phyloP scores from a whole-genome alignment of 2,797 vertebrate genomes.

The Lophius americanus region DNA sequence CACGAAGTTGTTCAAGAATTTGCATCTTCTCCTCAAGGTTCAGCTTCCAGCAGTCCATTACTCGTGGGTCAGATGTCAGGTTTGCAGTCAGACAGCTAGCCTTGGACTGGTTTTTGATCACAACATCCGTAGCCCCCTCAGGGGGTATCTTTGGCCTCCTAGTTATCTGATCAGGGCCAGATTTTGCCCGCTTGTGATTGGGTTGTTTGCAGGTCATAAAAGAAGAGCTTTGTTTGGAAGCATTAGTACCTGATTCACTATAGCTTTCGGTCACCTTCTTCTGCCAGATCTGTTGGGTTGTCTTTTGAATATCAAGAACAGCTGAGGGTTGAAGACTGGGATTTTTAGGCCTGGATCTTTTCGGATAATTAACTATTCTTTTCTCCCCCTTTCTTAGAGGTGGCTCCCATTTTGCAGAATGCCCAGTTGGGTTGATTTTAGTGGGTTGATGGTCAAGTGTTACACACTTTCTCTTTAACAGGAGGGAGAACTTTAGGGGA shows the following conservation, averaged over 20 bases:
- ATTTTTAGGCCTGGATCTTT: slow-evolving; percentile 1
- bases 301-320: background rate
- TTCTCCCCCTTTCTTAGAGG: slow-evolving; percentile 29
- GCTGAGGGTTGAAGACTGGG: slow-evolving; percentile 4
- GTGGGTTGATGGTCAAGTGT: slow-evolving; percentile 9
- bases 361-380: slow-evolving; percentile 4
- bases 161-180: background rate
- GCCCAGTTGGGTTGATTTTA: slow-evolving; percentile 30
- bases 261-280: slow-evolving; percentile 3
- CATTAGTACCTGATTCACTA: background rate
- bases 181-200: slow-evolving; percentile 20
- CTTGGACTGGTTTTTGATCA: slow-evolving; percentile 24
- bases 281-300: slow-evolving; percentile 4
- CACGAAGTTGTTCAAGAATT: slow-evolving; percentile 68
- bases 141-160: slow-evolving; percentile 11
- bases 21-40: slow-evolving; percentile 71
- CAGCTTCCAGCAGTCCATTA: slow-evolving; percentile 79
- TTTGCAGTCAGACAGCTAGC: slow-evolving; percentile 24
- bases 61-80: slow-evolving; percentile 68
- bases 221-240: slow-evolving; percentile 1
- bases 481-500: slow-evolving; percentile 11
- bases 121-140: background rate
- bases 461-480: slow-evolving; percentile 77
- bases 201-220: slow-evolving; percentile 18
- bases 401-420: slow-evolving; percentile 53